Evolutionary conservation across 2,888 invertebrate species (phyloP).

Genomic region (Leptinotarsa juncta): DNA sequence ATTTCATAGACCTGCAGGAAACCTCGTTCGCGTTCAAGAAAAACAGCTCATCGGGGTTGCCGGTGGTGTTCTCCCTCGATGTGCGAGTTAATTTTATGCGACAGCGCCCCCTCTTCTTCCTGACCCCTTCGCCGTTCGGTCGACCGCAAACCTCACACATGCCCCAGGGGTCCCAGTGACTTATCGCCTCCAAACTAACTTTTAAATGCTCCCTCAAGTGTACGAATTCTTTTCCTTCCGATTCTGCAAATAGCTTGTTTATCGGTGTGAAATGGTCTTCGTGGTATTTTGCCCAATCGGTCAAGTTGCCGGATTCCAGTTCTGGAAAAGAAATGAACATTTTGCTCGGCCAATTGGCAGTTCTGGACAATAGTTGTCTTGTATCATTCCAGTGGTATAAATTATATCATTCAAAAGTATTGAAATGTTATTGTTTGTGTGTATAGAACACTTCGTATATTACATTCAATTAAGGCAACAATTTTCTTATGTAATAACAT

Average conservation of each 20-base stretch:
- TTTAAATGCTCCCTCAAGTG: conserved; percentile 63
- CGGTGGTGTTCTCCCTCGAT: conserved; percentile 10
- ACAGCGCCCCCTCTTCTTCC: conserved; percentile 67
- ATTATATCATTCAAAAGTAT: too few species aligned
- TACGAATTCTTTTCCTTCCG: conserved; percentile 63
- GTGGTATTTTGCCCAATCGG: conserved; percentile 68
- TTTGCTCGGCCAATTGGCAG: background rate
- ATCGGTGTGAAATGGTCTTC: conserved; percentile 65
- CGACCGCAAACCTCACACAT: conserved; percentile 67
- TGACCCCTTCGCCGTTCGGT: conserved; percentile 62
- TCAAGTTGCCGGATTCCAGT: conserved; percentile 65
- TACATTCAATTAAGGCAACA: too few species aligned
- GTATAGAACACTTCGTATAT: too few species aligned
- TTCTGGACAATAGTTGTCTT: too few species aligned
- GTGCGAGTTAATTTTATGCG: conserved; percentile 63
- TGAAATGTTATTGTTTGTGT: too few species aligned
- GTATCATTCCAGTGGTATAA: too few species aligned
- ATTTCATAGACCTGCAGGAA: conserved; percentile 65
- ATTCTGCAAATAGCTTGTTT: conserved; percentile 65
- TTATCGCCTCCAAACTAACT: conserved; percentile 65
- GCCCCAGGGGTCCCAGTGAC: conserved; percentile 70
- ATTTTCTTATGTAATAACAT: too few species aligned
- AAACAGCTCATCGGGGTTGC: conserved; percentile 30
- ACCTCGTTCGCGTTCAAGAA: conserved; percentile 54
- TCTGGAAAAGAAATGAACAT: conserved; percentile 20